These are phyloP conservation scores for Strongylocentrotus purpuratus DNA, from an alignment of 35 echinoderm and acorn worm species.

Conservation along the genomic window DNA sequence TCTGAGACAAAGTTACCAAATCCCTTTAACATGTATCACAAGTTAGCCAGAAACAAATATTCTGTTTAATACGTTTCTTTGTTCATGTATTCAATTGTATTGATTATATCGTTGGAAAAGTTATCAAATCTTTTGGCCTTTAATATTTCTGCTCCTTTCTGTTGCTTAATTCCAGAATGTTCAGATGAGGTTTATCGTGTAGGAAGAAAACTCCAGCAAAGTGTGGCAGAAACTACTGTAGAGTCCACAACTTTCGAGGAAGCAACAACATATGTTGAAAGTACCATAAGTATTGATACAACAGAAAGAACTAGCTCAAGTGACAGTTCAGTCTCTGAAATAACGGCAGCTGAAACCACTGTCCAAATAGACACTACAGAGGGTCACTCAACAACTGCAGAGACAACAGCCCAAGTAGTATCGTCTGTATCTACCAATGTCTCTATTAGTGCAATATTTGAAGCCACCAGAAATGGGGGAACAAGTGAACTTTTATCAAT, in stretches of 20 bases:
- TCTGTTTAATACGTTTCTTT: no score
- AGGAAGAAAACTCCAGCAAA: not conserved
- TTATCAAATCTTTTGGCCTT: not conserved
- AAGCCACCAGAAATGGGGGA: not conserved
- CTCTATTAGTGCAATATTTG: not conserved
- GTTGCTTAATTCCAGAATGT: not conserved
- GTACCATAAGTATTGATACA: not conserved
- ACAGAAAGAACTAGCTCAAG: conserved; percentile 9
- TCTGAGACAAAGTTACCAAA: no score
- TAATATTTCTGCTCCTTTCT: not conserved
- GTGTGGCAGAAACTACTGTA: not conserved
- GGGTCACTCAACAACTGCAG: not conserved
- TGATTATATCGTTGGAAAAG: no score
- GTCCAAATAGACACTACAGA: not conserved
- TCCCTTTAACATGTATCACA: no score
- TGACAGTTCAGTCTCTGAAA: not conserved
- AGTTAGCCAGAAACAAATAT: no score
- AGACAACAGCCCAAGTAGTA: not conserved
- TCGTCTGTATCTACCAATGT: not conserved
- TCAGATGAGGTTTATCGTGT: not conserved
- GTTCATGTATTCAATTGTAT: no score
- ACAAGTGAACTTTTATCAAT: not conserved
- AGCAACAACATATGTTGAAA: not conserved
- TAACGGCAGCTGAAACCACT: not conserved
- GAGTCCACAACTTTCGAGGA: not conserved